A percentile compares a stretch with the other conserved stretches of the same genome.
Evolutionary conservation across 2,888 invertebrate species (phyloP).

Genomic region (Caenorhabditis panamensis): DNA sequence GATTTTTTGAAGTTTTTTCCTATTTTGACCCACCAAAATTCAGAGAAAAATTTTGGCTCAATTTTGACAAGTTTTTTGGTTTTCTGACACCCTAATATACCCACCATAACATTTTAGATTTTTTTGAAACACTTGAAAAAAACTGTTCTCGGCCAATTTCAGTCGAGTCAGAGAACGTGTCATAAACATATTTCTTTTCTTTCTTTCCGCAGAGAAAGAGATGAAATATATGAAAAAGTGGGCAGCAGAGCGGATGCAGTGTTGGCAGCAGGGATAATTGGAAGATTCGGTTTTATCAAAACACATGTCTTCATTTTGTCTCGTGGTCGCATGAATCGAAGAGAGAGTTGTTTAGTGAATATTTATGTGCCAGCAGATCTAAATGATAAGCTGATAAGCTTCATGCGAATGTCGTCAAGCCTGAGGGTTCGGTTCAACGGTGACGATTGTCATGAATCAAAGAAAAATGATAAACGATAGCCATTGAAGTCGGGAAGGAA

Average conservation of each 20-base stretch:
- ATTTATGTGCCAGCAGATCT: background rate
- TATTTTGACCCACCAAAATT: no score
- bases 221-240: slow-evolving; percentile 18
- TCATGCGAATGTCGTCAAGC: no score
- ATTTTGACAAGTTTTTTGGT: no score
- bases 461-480: slow-evolving; percentile 42
- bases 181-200: slow-evolving; percentile 21
- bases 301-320: slow-evolving; percentile 20
- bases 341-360: background rate
- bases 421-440: background rate
- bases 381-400: slow-evolving; percentile 10
- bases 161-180: no score
- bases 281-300: slow-evolving; percentile 47
- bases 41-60: no score
- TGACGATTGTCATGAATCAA: slow-evolving; percentile 25
- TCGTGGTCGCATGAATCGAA: background rate
- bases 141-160: no score
- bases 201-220: background rate
- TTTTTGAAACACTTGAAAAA: no score
- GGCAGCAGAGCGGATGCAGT: slow-evolving; percentile 9
- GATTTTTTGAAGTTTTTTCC: no score
- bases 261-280: slow-evolving; percentile 30
- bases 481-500: slow-evolving; percentile 7
- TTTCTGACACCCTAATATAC: no score
- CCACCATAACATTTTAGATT: no score